Percentiles rank a stretch among this genome's conserved stretches.
phyloP scores from a whole-genome alignment of 2,113 vertebrate genomes.

The Cervus canadensis region DNA sequence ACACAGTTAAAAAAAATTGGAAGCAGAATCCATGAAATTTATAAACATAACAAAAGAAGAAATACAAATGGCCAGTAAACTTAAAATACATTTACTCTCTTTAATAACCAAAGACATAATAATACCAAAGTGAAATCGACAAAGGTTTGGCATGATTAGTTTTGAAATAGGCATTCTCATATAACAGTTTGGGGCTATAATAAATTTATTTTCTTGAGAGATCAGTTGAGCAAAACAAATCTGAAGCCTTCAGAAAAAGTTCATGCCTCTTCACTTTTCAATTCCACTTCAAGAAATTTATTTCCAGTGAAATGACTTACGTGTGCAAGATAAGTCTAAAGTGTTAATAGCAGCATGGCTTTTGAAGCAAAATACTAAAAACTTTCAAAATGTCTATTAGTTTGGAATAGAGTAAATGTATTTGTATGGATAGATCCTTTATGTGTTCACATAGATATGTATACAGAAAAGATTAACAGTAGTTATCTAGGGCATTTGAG shows the following conservation, averaged over 20 bases:
- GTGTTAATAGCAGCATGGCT: not conserved
- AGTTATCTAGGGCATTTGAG: not conserved
- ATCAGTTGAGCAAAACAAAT: not conserved
- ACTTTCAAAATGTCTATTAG: not conserved
- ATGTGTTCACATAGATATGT: not conserved
- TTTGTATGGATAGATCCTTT: not conserved
- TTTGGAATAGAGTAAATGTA: not conserved
- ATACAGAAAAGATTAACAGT: not conserved
- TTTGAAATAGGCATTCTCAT: not conserved
- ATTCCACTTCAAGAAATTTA: not conserved
- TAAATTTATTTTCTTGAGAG: not conserved
- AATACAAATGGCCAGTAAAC: not conserved
- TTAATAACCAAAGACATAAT: not conserved
- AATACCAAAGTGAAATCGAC: conserved; percentile 1
- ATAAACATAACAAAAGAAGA: not conserved
- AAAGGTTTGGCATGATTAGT: not conserved
- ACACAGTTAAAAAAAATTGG: not conserved
- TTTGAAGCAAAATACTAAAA: not conserved
- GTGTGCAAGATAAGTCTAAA: not conserved
- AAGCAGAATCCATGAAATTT: not conserved
- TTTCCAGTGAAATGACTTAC: not conserved
- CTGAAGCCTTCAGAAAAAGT: not conserved
- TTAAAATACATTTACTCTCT: not conserved
- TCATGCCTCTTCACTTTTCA: not conserved
- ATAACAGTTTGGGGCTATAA: not conserved